These are phyloP conservation scores for Spialia ferax DNA, from an alignment of 2,888 invertebrate genomes.

Conservation along the genomic window DNA sequence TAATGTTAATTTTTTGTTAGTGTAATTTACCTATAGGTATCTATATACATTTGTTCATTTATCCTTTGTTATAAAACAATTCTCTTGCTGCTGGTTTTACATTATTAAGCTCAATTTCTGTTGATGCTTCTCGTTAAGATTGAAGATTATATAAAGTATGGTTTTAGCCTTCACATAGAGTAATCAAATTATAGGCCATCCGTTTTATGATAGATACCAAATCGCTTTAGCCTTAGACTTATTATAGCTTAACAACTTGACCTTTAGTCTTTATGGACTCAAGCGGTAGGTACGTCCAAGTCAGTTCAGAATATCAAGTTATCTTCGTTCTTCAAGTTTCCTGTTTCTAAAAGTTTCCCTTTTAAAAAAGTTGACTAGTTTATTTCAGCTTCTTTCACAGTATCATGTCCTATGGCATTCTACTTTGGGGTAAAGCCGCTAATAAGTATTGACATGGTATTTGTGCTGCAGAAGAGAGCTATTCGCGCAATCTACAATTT, in stretches of 20 bases:
- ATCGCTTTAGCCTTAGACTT: conserved; percentile 1
- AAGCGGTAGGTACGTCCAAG: not conserved
- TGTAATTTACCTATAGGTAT: no score
- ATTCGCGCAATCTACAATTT: no score
- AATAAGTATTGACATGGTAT: no score
- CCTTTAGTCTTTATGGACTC: not conserved
- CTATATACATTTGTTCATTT: not conserved
- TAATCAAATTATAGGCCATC: conserved; percentile 14
- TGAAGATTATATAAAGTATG: not conserved
- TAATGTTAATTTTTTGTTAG: no score
- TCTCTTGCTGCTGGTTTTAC: not conserved
- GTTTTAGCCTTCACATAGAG: not conserved
- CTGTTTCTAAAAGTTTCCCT: no score
- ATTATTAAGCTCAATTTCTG: conserved; percentile 4
- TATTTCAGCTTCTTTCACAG: no score
- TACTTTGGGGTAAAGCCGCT: no score
- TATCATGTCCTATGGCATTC: no score
- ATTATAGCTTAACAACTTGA: not conserved
- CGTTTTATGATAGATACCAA: conserved; percentile 8
- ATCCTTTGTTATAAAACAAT: not conserved
- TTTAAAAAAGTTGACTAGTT: no score
- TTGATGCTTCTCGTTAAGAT: conserved; percentile 2
- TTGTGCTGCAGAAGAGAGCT: no score
- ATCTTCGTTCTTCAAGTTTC: no score
- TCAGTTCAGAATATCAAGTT: not conserved